Conservation (phyloP, 53 echinoderm and acorn worm species). For the Antedon mediterranea region DNA sequence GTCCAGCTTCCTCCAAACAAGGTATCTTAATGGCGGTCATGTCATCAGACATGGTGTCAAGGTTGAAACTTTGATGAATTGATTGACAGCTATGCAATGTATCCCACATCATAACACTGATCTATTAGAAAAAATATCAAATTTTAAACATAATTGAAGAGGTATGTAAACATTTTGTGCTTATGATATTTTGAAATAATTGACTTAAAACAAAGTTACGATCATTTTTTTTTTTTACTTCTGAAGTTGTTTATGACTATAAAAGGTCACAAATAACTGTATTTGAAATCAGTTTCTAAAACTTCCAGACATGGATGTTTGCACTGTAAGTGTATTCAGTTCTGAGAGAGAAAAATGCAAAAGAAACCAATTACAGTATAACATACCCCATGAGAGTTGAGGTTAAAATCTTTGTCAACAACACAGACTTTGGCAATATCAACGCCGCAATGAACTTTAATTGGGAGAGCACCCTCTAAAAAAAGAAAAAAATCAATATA, state of each 20-base stretch:
- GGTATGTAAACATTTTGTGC: no score
- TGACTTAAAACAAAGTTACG: no score
- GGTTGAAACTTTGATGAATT: constrained; percentile 3
- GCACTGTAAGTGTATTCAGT: no score
- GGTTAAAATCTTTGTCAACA: constrained; percentile 24
- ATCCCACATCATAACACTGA: constrained; percentile 46
- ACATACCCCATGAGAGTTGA: constrained; percentile 31
- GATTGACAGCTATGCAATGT: constrained; percentile 22
- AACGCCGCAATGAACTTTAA: constrained; percentile 26
- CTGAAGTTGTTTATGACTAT: no score
- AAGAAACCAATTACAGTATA: no score
- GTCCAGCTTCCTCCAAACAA: constrained; percentile 12
- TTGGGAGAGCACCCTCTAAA: constrained; percentile 26
- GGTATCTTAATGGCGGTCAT: neutral
- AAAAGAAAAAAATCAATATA: neutral
- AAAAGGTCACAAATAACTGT: no score
- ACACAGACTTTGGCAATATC: constrained; percentile 21
- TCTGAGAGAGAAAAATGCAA: no score
- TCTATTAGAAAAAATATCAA: constrained; percentile 8
- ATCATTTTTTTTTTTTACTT: no score
- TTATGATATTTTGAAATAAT: no score
- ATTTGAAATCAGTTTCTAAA: no score
- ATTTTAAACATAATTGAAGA: no score
- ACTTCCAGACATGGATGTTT: no score
- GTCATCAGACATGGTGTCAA: neutral